Conservation (phyloP, 2,888 invertebrate species). For the Apotomis capreana region DNA sequence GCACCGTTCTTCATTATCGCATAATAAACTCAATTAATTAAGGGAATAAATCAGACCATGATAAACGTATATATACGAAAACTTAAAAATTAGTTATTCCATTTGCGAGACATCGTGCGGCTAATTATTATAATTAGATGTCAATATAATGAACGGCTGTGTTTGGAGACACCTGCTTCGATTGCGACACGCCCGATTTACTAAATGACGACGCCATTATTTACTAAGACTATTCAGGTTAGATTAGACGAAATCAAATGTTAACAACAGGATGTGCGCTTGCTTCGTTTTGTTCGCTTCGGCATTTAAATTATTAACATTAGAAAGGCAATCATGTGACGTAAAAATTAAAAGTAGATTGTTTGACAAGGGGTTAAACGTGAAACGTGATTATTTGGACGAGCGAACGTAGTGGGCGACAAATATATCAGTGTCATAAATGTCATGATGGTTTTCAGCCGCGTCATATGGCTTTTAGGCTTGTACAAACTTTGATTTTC, state of each 20-base stretch:
- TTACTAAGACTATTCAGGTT: constrained; percentile 5
- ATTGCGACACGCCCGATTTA: constrained; percentile 32
- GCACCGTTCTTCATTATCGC: constrained; percentile 8
- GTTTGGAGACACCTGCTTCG: constrained; percentile 33
- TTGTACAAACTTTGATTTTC: too few species aligned
- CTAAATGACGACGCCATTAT: constrained; percentile 10
- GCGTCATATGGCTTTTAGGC: too few species aligned
- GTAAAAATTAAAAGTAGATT: too few species aligned
- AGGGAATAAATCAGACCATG: constrained; percentile 29
- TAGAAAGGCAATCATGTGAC: too few species aligned
- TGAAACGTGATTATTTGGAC: too few species aligned
- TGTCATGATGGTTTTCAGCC: too few species aligned
- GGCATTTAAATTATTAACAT: too few species aligned
- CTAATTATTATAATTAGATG: constrained; percentile 40
- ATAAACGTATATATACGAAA: constrained; percentile 29
- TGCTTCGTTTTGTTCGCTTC: too few species aligned
- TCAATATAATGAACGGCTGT: constrained; percentile 34
- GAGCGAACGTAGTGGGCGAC: too few species aligned
- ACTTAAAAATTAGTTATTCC: constrained; percentile 28
- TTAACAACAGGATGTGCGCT: neutral
- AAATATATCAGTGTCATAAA: too few species aligned
- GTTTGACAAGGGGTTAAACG: too few species aligned
- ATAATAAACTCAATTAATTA: constrained; percentile 29
- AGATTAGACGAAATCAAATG: neutral
- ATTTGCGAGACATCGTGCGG: constrained; percentile 25